phyloP scores from a whole-genome alignment of 2,797 vertebrate genomes.

The Oreonectes daqikongensis region DNA sequence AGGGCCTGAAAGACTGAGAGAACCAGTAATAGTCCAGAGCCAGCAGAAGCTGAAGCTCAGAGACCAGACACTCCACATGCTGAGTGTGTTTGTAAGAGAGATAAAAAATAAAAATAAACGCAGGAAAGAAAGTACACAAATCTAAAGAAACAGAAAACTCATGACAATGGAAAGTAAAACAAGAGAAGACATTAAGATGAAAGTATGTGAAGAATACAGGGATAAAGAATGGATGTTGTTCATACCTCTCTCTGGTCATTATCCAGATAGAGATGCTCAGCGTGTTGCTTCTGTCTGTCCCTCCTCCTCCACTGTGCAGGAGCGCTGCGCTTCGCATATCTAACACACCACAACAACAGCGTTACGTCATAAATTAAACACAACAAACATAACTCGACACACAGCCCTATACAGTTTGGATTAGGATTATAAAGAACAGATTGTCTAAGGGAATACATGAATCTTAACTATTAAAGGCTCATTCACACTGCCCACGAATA shows the following conservation, averaged over 20 bases:
- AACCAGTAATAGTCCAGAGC: conserved; percentile 91
- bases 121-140: conserved; percentile 49
- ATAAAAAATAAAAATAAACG: conserved; percentile 15
- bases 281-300: conserved; percentile 96
- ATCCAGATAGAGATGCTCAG: conserved; percentile 94
- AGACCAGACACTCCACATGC: conserved; percentile 85
- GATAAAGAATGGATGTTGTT: neutral
- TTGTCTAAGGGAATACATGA: too few species aligned
- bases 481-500: too few species aligned
- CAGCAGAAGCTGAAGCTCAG: conserved; percentile 86
- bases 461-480: too few species aligned
- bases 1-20: conserved; percentile 85
- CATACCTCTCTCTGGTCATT: conserved; percentile 98
- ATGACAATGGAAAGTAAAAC: conserved; percentile 34
- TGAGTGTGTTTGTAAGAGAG: conserved; percentile 58
- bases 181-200: neutral
- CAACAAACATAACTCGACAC: too few species aligned
- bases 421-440: too few species aligned
- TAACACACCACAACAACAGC: conserved; percentile 59
- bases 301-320: conserved; percentile 95
- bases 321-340: conserved; percentile 97
- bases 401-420: too few species aligned
- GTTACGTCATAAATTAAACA: neutral
- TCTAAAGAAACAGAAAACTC: conserved; percentile 59
- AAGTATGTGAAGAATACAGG: neutral